phyloP scores from a whole-genome alignment of 2,113 vertebrate genomes.

The Notothenia coriiceps region DNA sequence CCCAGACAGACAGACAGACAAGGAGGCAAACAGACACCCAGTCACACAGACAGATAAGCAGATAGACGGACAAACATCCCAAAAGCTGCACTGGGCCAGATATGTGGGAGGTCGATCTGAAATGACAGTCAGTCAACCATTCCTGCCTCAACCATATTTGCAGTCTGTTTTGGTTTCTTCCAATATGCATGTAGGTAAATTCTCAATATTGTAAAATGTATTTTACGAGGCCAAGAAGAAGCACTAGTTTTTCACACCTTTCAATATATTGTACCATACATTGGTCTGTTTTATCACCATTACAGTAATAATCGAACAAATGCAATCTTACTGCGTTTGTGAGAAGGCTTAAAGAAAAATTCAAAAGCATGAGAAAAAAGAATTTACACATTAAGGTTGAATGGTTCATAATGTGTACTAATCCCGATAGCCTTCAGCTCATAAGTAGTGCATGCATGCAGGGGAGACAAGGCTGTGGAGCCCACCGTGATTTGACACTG shows the following conservation, averaged over 20 bases:
- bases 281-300: background rate
- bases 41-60: slow-evolving; percentile 74
- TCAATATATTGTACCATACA: slow-evolving; percentile 6
- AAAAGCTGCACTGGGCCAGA: slow-evolving; percentile 69
- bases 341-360: slow-evolving; percentile 28
- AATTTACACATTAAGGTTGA: slow-evolving; percentile 54
- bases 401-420: slow-evolving; percentile 53
- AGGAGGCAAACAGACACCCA: slow-evolving; percentile 61
- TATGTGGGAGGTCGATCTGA: slow-evolving; percentile 71
- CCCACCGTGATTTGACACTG: slow-evolving; percentile 65
- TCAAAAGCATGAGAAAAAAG: slow-evolving; percentile 41
- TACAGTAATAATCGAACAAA: slow-evolving; percentile 38
- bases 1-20: slow-evolving; percentile 59
- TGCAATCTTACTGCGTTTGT: slow-evolving; percentile 26
- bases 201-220: slow-evolving; percentile 48
- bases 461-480: slow-evolving; percentile 49
- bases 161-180: slow-evolving; percentile 71
- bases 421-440: slow-evolving; percentile 54
- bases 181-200: slow-evolving; percentile 37
- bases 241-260: slow-evolving; percentile 3
- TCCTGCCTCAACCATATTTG: slow-evolving; percentile 70
- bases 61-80: slow-evolving; percentile 72
- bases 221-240: slow-evolving; percentile 35
- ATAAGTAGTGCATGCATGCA: slow-evolving; percentile 58
- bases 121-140: slow-evolving; percentile 76